A percentile compares a stretch with the other conserved stretches of the same genome.
These are phyloP conservation scores for Erpobdella octoculata DNA, from an alignment of 2,888 invertebrate species.

Conservation along the genomic window DNA sequence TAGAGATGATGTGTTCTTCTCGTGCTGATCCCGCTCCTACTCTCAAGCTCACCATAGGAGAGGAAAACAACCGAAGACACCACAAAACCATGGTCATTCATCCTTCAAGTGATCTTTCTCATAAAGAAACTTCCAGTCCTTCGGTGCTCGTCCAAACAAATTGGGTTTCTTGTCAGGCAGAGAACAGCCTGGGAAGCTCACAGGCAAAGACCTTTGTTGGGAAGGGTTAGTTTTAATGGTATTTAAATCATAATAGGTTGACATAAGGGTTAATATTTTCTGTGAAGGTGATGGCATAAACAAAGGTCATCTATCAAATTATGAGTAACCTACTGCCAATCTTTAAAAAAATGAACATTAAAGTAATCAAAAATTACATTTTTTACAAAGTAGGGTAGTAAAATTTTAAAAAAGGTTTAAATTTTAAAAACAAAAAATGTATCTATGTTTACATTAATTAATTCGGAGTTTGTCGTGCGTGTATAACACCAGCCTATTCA, in stretches of 20 bases:
- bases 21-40: conserved; percentile 36
- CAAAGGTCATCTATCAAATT: background rate
- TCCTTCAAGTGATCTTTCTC: conserved; percentile 34
- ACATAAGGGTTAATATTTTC: background rate
- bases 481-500: too few species aligned
- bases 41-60: conserved; percentile 30
- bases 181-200: conserved; percentile 33
- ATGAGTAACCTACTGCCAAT: background rate
- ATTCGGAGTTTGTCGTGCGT: too few species aligned
- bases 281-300: background rate
- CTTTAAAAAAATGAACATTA: background rate
- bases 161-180: conserved; percentile 31
- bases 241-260: too few species aligned
- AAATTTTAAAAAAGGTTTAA: too few species aligned
- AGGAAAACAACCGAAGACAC: background rate
- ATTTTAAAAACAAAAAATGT: too few species aligned
- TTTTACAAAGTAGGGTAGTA: too few species aligned
- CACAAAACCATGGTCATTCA: conserved; percentile 30
- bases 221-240: too few species aligned
- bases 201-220: background rate
- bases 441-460: too few species aligned
- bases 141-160: conserved; percentile 32
- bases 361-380: background rate
- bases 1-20: conserved; percentile 34
- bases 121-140: conserved; percentile 32